phyloP scores from a whole-genome alignment of 2,797 vertebrate species.

The Aldrovandia affinis region DNA sequence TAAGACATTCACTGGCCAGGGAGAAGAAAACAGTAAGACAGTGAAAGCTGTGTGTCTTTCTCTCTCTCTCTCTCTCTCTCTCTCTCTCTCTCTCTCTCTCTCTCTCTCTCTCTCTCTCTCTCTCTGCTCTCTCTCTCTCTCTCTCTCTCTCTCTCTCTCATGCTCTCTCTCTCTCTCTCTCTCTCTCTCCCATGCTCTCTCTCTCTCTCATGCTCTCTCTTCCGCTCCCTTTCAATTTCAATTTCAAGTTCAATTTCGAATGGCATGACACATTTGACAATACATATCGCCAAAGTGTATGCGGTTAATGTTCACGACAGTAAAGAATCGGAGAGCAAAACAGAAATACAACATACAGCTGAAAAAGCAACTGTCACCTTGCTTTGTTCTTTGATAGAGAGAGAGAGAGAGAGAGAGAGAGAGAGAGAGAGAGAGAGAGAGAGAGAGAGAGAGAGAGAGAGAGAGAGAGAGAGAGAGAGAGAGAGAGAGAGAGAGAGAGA shows the following conservation, averaged over 20 bases:
- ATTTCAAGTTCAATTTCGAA: background rate
- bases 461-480: background rate
- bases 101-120: background rate
- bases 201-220: constrained; percentile 1
- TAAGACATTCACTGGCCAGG: constrained; percentile 53
- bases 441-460: background rate
- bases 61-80: background rate
- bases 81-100: background rate
- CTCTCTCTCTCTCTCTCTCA: constrained; percentile 4
- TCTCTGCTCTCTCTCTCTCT: background rate
- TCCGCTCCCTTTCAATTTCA: background rate
- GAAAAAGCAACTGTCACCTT: background rate
- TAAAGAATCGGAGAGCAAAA: background rate
- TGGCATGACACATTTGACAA: background rate
- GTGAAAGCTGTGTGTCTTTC: background rate
- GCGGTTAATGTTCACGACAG: background rate
- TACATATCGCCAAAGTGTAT: background rate
- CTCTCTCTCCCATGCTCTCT: background rate
- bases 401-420: background rate
- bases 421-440: background rate
- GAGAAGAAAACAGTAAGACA: constrained; percentile 24
- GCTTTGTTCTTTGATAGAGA: constrained; percentile 2
- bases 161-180: background rate
- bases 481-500: background rate
- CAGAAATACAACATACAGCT: background rate